A percentile compares a stretch with the other conserved stretches of the same genome.
Evolutionary conservation across 1,140 invertebrate species (phyloP).

Genomic region (Monomorium pharaonis): DNA sequence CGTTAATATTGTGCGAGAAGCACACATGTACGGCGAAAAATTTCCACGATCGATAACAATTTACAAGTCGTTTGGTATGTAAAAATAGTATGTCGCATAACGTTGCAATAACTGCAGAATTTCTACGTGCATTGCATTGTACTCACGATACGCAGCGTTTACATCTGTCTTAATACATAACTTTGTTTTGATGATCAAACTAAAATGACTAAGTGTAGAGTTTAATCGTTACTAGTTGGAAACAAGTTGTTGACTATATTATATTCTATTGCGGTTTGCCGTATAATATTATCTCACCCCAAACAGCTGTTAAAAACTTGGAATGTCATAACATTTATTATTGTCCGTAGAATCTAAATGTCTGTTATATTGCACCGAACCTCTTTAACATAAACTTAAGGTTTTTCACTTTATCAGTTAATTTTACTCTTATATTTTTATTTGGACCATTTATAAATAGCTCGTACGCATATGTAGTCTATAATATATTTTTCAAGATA

Average conservation of each 20-base stretch:
- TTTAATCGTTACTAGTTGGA: not conserved
- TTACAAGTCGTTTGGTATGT: constrained; percentile 26
- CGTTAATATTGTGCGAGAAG: constrained; percentile 27
- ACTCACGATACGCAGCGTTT: not conserved
- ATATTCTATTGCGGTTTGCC: not conserved
- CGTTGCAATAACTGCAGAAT: not conserved
- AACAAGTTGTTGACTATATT: not conserved
- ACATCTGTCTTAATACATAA: not conserved
- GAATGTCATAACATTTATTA: not conserved
- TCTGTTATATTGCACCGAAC: too few relatives aligned
- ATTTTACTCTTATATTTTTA: too few relatives aligned
- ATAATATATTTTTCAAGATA: too few relatives aligned
- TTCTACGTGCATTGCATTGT: not conserved
- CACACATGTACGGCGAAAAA: constrained; percentile 8
- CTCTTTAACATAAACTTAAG: too few relatives aligned
- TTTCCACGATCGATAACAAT: constrained; percentile 34
- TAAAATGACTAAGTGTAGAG: not conserved
- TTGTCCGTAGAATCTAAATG: too few relatives aligned
- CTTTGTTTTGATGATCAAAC: not conserved
- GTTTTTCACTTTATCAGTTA: too few relatives aligned
- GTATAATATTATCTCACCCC: not conserved
- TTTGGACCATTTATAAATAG: too few relatives aligned
- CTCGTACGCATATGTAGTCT: too few relatives aligned
- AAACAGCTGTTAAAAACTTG: not conserved
- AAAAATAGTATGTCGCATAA: constrained; percentile 41